phyloP scores from a whole-genome alignment of 2,888 invertebrate species.

The Eudasyphora cyanicolor region DNA sequence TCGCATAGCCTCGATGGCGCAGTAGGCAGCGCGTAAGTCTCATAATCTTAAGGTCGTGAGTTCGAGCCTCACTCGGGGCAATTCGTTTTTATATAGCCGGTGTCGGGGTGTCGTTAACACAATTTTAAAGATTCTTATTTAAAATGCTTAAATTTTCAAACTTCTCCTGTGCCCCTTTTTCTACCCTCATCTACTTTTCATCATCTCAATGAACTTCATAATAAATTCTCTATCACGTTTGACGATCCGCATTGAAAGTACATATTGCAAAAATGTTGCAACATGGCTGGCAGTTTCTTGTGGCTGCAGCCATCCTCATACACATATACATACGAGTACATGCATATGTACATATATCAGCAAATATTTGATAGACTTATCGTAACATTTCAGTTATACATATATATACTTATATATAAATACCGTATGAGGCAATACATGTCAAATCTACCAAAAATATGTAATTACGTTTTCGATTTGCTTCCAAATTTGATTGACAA shows the following conservation, averaged over 20 bases:
- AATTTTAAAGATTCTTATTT: no score
- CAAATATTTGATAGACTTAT: no score
- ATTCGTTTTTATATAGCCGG: not conserved
- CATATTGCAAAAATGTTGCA: slow-evolving; percentile 21
- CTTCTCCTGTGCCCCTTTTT: not conserved
- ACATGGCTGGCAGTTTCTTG: no score
- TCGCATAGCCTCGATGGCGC: slow-evolving; percentile 35
- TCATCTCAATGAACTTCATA: not conserved
- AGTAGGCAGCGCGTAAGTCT: slow-evolving; percentile 39
- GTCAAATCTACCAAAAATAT: no score
- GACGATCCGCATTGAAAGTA: slow-evolving; percentile 28
- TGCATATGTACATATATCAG: not conserved
- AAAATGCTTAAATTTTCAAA: not conserved
- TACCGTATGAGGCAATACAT: no score
- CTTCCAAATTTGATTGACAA: no score
- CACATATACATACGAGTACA: not conserved
- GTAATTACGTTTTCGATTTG: no score
- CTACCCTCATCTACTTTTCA: not conserved
- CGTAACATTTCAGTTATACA: no score
- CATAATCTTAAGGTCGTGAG: slow-evolving; percentile 39
- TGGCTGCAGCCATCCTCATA: not conserved
- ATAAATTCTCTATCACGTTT: slow-evolving; percentile 35
- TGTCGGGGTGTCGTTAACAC: no score
- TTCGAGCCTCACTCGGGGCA: slow-evolving; percentile 38
- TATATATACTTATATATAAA: not conserved